These are phyloP conservation scores for Leptarthrus brevirostris DNA, from an alignment of 2,888 invertebrate species.

Conservation along the genomic window DNA sequence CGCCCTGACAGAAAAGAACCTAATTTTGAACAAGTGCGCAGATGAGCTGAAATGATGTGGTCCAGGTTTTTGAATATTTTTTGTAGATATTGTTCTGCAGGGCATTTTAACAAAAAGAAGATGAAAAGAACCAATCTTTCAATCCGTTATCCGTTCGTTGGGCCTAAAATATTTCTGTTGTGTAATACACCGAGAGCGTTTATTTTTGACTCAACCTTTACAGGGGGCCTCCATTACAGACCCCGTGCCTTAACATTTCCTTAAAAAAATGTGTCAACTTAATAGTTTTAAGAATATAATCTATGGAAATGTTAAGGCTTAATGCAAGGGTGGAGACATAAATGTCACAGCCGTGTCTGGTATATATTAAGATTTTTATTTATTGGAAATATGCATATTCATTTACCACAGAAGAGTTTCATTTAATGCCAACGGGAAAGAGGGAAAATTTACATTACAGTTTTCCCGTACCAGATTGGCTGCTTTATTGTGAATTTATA, in stretches of 20 bases:
- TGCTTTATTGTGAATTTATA: too few species aligned
- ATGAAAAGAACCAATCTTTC: background rate
- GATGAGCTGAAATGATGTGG: background rate
- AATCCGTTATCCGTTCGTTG: conserved; percentile 1
- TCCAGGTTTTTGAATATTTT: background rate
- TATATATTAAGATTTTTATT: background rate
- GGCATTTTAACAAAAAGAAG: conserved; percentile 2
- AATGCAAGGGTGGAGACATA: background rate
- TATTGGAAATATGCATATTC: background rate
- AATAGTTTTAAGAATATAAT: conserved; percentile 4
- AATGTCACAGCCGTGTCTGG: background rate
- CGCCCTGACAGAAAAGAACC: conserved; percentile 7
- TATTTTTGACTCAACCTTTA: conserved; percentile 27
- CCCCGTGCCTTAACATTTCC: background rate
- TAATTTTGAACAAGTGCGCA: conserved; percentile 11
- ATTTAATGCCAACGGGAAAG: too few species aligned
- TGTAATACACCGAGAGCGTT: background rate
- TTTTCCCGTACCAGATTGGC: too few species aligned
- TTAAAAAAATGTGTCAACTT: conserved; percentile 25
- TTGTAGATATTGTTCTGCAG: background rate
- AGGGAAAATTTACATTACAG: too few species aligned
- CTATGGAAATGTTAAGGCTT: background rate
- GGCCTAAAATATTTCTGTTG: background rate
- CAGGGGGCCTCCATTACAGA: background rate
- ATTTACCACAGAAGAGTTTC: too few species aligned